phyloP scores from a whole-genome alignment of 1,140 invertebrate genomes.

The Anthonomus grandis region DNA sequence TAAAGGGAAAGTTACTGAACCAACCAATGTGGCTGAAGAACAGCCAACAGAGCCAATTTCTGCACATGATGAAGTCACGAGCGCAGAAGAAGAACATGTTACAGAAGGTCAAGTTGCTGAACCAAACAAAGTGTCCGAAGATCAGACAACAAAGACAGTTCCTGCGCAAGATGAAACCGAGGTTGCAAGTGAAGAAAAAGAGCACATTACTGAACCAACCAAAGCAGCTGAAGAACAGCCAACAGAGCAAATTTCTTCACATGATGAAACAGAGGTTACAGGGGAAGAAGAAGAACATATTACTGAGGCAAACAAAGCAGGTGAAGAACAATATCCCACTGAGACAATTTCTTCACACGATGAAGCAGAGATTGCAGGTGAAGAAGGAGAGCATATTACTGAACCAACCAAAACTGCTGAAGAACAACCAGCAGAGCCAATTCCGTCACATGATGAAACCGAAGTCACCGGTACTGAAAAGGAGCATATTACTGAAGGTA shows the following conservation, averaged over 20 bases:
- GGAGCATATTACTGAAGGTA: constrained; percentile 6
- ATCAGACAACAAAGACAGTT: no score
- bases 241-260: no score
- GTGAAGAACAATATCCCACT: not conserved
- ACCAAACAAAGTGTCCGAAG: not conserved
- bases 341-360: no score
- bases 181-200: no score
- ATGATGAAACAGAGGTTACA: no score
- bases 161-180: no score
- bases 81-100: constrained; percentile 30
- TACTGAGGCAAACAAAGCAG: no score
- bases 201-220: constrained; percentile 13
- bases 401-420: no score
- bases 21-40: not conserved
- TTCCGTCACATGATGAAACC: constrained; percentile 22
- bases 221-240: constrained; percentile 25
- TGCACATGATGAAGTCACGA: constrained; percentile 10
- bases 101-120: not conserved
- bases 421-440: no score
- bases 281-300: no score
- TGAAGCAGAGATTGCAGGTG: no score
- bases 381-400: no score
- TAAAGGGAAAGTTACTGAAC: constrained; percentile 1
- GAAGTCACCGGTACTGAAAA: constrained; percentile 11
- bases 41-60: constrained; percentile 10